Evolutionary conservation across 1,140 invertebrate genomes (phyloP), one percentile per base, ranked within the genome.

Genomic region (Diuraphis noxia): DNA sequence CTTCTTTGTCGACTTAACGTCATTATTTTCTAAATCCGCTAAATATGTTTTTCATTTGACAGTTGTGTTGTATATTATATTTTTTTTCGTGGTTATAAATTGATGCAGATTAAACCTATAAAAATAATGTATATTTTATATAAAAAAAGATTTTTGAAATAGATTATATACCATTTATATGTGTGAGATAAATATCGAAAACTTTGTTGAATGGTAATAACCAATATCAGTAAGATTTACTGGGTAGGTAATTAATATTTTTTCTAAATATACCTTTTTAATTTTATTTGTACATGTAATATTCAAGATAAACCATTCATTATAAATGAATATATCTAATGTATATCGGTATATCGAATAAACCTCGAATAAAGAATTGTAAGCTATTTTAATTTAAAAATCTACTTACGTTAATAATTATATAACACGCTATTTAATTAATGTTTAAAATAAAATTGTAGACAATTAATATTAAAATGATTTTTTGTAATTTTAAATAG

Each of bases 11-110:
- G 34, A 36, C 43, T 52, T 86, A 86, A 86, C 34, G 85, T 52
- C 85, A 86, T 52, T 86, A 52, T 86, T 86, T 86, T 86, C 21
- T 49, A 86, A 49, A 86, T 86, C 34, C 34, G 34, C 85, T 86
- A 86, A 52, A 86, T 23, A 52, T 38, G 9, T 43, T 23, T 86
- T 36, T 21, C 8, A 25, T 52, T 4, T 38, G 85, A 86, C 46
- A 86, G 34, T 21, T 52, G 4, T 38, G 36, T 38, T 52, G 23
- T 49, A 21, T 85, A 49, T 46, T 46, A 30, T 41, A n/a, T 5
- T 13, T 36, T 86, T 36, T 86, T 49, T 46, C 19, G 3, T n/a
- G 56, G 56, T 72, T 72, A 17, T 63, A 72, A 72, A 72, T 46
- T 36, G 21, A 52, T 17, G 56, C 46, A 46, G 46, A 30, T 52